Base-by-base conservation (phyloP, 1,140 invertebrate genomes). In the Megalonaias nervosa region DNA sequence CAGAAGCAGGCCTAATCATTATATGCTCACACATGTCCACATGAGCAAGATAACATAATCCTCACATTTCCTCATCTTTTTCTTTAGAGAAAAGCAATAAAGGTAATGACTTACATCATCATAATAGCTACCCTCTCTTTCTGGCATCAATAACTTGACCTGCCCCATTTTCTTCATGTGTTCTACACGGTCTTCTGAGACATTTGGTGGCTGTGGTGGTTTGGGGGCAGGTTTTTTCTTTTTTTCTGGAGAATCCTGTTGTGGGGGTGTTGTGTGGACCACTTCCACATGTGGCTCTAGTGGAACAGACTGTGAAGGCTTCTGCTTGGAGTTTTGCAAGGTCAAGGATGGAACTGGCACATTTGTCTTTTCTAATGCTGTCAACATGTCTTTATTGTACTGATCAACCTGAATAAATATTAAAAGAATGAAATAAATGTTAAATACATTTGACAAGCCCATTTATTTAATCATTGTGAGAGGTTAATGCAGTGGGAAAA, bases 141-240 rank as follows among this genome's bases (percentile, higher is more conserved):
- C 60, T 13, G 84, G 75, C 75, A 88, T 80, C 61, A 84, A 21
- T 6, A 55, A 57, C 71, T 88, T 88, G 6, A 77, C 58, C n/a
- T 84, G 74, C 38, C 81, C 65, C 83, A 88, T 83, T 64, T 85
- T 87, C 16, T 79, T 74, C 81, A 87, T 81, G 62, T 88, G 87
- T 60, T 87, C 85, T 31, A 87, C 31, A 31, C 87, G 74, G 19
- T 80, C 74, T 71, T 86, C 86, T 14, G 79, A 75, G 9, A 88
- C 80, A 74, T 83, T 82, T 16, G 81, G 78, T 55, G 73, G 70
- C 13, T 17, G 21, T 19, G 70, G 81, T 16, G 78, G 77, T 56
- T 71, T 75, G 23, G 69, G 64, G 26, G 77, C 72, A 76, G 70
- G 74, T 57, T 17, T 70, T n/a, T 55, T 70, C 38, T 72, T 72